A percentile compares a stretch with the other conserved stretches of the same genome.
Evolutionary conservation across 2,797 vertebrate genomes (phyloP).

Genomic region (Alcedo atthis): DNA sequence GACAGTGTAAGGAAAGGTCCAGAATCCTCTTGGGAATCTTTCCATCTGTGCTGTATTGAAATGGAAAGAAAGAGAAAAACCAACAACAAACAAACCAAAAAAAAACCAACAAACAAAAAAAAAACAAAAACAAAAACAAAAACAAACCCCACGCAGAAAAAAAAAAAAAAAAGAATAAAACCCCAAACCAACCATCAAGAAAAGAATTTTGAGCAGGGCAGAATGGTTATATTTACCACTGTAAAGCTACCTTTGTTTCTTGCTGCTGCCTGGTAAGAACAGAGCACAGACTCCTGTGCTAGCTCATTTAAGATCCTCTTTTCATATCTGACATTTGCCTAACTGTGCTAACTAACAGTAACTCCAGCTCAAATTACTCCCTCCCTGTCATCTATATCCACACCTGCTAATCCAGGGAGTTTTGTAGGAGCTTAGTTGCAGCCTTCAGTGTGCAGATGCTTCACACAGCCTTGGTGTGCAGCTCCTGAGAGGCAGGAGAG

Average conservation of each 20-base stretch:
- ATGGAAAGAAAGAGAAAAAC: not conserved
- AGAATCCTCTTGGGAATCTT: not conserved
- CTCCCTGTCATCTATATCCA: not conserved
- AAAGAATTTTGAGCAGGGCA: not conserved
- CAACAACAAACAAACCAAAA: not conserved
- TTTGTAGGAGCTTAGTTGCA: slow-evolving; percentile 40
- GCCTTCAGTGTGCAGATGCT: not conserved
- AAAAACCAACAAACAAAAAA: not conserved
- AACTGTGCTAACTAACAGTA: slow-evolving; percentile 1
- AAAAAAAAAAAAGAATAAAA: not conserved
- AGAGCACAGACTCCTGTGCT: not conserved
- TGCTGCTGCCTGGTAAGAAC: not conserved
- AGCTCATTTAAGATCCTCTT: slow-evolving; percentile 18
- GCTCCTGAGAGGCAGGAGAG: not conserved
- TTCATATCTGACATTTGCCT: slow-evolving; percentile 56
- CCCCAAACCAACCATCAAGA: not conserved
- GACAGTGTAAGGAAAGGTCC: not conserved
- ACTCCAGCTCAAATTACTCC: slow-evolving; percentile 33
- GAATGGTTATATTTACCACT: not conserved
- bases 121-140: too few species aligned
- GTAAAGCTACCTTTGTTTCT: not conserved
- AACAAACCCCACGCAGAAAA: not conserved
- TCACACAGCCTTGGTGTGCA: accelerated
- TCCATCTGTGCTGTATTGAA: not conserved
- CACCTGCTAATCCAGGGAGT: slow-evolving; percentile 54